phyloP scores from a whole-genome alignment of 2,888 invertebrate species.

The Oscheius myriophilus region DNA sequence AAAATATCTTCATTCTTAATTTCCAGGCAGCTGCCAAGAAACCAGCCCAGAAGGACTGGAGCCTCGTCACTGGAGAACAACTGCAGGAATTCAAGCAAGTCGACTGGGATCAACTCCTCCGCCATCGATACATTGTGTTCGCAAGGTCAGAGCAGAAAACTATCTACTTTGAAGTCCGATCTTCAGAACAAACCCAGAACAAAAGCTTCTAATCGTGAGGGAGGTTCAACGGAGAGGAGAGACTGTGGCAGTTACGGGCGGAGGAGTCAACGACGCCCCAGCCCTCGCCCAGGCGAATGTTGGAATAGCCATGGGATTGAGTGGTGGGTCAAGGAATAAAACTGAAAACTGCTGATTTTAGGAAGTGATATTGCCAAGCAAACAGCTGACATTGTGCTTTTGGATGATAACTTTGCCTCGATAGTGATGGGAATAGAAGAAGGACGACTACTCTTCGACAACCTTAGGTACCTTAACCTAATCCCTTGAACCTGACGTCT shows the following conservation, averaged over 20 bases:
- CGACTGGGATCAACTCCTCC: conserved; percentile 65
- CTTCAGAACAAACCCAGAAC: conserved; percentile 66
- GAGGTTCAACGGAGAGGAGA: conserved; percentile 68
- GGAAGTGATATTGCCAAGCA: conserved; percentile 65
- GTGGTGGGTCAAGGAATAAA: conserved; percentile 33
- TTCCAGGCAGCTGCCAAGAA: conserved; percentile 4
- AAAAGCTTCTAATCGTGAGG: conserved; percentile 67
- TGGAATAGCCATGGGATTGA: conserved; percentile 69
- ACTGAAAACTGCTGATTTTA: conserved; percentile 6
- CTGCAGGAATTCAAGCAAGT: conserved; percentile 49
- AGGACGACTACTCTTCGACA: conserved; percentile 65
- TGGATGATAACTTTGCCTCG: conserved; percentile 68
- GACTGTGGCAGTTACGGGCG: conserved; percentile 67
- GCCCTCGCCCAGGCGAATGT: conserved; percentile 68
- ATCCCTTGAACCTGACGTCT: not conserved
- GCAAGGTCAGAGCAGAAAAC: conserved; percentile 50
- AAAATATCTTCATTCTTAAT: not conserved
- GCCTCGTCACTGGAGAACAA: conserved; percentile 63
- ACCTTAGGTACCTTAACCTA: conserved; percentile 36
- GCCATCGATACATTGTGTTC: conserved; percentile 67
- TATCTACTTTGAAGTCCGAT: not conserved
- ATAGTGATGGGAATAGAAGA: conserved; percentile 68
- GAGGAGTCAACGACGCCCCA: conserved; percentile 68
- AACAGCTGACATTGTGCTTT: conserved; percentile 64
- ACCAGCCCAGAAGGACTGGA: conserved; percentile 48